Percentiles rank a stretch among this genome's conserved stretches.
phyloP scores from a whole-genome alignment of 23 tunicate genomes.

The Ciona savignyi region DNA sequence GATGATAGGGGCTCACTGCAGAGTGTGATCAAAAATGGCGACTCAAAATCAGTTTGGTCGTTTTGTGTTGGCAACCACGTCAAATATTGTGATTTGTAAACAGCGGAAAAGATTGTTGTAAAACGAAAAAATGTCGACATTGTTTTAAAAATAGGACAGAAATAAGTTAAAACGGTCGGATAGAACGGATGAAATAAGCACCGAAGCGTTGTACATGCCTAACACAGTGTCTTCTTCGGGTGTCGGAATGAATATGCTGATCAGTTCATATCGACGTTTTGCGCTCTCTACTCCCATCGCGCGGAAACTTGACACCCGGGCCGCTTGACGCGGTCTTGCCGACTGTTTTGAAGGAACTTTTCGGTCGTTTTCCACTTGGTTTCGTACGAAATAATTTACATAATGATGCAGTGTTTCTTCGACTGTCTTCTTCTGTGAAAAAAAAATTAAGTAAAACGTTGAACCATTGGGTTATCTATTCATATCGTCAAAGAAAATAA shows the following conservation, averaged over 20 bases:
- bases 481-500: too few relatives aligned
- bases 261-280: not conserved
- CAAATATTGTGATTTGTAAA: not conserved
- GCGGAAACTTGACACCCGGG: too few relatives aligned
- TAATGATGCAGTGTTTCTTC: slow-evolving; percentile 50
- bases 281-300: not conserved
- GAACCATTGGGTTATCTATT: too few relatives aligned
- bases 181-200: not conserved
- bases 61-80: not conserved
- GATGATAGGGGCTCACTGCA: too few relatives aligned
- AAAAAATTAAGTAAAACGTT: too few relatives aligned
- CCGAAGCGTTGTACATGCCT: not conserved
- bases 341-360: not conserved
- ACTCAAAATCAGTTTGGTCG: too few relatives aligned
- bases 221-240: not conserved
- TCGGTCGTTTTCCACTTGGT: not conserved
- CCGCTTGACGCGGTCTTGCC: not conserved
- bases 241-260: not conserved
- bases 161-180: not conserved
- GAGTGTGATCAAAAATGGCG: too few relatives aligned
- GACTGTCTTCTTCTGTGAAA: slow-evolving; percentile 16
- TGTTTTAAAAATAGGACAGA: not conserved
- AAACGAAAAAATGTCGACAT: too few relatives aligned
- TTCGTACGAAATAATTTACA: not conserved
- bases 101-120: too few relatives aligned